Percentiles rank a stretch among this genome's conserved stretches.
These are phyloP conservation scores for Pteria penguin DNA, from an alignment of 2,888 invertebrate genomes.

Conservation along the genomic window DNA sequence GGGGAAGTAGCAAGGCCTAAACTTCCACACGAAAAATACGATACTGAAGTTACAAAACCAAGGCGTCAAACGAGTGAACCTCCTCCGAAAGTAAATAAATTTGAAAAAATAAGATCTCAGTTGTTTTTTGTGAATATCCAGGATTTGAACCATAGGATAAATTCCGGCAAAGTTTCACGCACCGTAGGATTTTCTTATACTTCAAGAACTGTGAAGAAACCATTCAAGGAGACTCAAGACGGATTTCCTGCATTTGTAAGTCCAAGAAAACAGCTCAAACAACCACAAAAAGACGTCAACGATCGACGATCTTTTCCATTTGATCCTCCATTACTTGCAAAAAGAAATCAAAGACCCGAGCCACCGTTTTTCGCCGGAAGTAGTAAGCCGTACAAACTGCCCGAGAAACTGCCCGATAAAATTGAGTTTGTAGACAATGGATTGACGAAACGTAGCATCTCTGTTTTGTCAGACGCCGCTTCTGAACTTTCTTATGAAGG, in stretches of 20 bases:
- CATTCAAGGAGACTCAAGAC: constrained; percentile 30
- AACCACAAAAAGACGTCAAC: neutral
- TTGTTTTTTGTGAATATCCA: constrained; percentile 68
- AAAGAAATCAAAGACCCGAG: constrained; percentile 61
- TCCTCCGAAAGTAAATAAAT: neutral
- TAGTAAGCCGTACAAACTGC: constrained; percentile 57
- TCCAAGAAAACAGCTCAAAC: constrained; percentile 54
- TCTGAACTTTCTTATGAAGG: neutral
- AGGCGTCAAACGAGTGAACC: neutral
- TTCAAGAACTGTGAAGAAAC: constrained; percentile 28
- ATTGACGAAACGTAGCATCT: constrained; percentile 35
- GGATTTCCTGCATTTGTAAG: constrained; percentile 69
- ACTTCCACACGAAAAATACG: constrained; percentile 42
- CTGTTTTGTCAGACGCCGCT: constrained; percentile 3
- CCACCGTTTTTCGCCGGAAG: constrained; percentile 69
- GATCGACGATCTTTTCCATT: constrained; percentile 48
- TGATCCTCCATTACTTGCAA: constrained; percentile 71
- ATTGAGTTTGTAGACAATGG: constrained; percentile 56
- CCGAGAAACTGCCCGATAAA: constrained; percentile 63
- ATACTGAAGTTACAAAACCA: constrained; percentile 4
- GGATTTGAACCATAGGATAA: constrained; percentile 69
- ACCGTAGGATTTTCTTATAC: constrained; percentile 50
- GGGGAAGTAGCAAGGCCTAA: constrained; percentile 63
- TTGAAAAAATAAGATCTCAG: constrained; percentile 30
- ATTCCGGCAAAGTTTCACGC: constrained; percentile 56